Percentiles rank a stretch among this genome's conserved stretches.
Evolutionary conservation across 2,888 invertebrate genomes (phyloP).

Genomic region (Nasonia oneida): DNA sequence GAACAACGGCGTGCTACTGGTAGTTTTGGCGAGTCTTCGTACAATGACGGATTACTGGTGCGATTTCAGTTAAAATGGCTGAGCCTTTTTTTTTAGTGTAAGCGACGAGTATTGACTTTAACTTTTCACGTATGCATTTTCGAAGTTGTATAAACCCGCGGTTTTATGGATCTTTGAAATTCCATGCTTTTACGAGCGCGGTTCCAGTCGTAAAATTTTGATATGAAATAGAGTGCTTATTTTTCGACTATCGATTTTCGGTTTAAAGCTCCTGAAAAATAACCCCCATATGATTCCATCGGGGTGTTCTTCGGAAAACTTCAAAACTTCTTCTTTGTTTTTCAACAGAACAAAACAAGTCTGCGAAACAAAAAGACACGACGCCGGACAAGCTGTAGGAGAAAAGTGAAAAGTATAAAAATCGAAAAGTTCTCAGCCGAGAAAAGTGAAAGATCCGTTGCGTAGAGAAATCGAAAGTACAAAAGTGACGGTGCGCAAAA

Average conservation of each 20-base stretch:
- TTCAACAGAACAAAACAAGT: background rate
- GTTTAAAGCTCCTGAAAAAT: too few relatives aligned
- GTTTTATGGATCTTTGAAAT: background rate
- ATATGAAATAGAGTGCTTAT: too few relatives aligned
- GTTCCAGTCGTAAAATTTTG: too few relatives aligned
- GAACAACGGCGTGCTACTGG: too few relatives aligned
- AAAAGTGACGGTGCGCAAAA: constrained; percentile 5
- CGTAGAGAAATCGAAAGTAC: background rate
- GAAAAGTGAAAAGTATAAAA: constrained; percentile 1
- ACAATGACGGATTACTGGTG: too few relatives aligned
- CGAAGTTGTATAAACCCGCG: background rate
- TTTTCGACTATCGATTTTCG: too few relatives aligned
- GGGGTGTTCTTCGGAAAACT: background rate
- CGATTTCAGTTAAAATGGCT: too few relatives aligned
- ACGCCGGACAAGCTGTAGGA: background rate
- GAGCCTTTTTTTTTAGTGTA: background rate
- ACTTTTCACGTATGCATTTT: background rate
- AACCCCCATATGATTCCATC: too few relatives aligned
- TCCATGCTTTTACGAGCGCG: too few relatives aligned
- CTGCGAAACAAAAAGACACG: background rate
- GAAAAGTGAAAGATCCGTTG: background rate
- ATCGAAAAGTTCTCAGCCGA: background rate
- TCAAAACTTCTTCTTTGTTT: background rate
- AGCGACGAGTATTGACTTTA: background rate
- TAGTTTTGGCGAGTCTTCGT: too few relatives aligned